phyloP scores from a whole-genome alignment of 2,797 vertebrate genomes.

The Pangasius djambal region DNA sequence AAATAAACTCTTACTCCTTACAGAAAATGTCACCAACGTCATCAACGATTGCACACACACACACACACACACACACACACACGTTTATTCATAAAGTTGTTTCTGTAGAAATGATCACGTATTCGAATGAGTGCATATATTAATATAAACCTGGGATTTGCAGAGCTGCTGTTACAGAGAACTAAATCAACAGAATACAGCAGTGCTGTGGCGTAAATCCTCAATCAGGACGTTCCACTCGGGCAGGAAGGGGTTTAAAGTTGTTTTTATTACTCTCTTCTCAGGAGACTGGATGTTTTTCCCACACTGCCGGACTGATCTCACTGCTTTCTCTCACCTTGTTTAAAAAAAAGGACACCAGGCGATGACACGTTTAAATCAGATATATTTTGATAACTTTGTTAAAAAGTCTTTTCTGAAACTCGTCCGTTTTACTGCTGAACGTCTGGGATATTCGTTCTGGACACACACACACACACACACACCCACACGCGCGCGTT shows the following conservation, averaged over 20 bases:
- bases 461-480: neutral
- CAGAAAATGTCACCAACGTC: neutral
- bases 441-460: neutral
- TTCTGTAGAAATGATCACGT: neutral
- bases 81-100: neutral
- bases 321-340: neutral
- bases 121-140: neutral
- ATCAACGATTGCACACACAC: neutral
- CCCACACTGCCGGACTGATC: neutral
- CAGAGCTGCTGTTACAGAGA: neutral
- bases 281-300: neutral
- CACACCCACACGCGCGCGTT: neutral
- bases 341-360: neutral
- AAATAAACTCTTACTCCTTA: neutral
- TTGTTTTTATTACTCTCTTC: neutral
- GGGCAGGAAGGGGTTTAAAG: neutral
- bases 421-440: neutral
- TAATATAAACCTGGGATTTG: neutral
- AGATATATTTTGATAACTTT: conserved; percentile 12
- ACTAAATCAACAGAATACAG: neutral
- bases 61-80: neutral
- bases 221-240: neutral
- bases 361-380: neutral
- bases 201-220: neutral
- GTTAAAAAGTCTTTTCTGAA: conserved; percentile 19